These are phyloP conservation scores for Tragelaphus strepsiceros DNA, from an alignment of 2,113 vertebrate genomes.

Conservation along the genomic window DNA sequence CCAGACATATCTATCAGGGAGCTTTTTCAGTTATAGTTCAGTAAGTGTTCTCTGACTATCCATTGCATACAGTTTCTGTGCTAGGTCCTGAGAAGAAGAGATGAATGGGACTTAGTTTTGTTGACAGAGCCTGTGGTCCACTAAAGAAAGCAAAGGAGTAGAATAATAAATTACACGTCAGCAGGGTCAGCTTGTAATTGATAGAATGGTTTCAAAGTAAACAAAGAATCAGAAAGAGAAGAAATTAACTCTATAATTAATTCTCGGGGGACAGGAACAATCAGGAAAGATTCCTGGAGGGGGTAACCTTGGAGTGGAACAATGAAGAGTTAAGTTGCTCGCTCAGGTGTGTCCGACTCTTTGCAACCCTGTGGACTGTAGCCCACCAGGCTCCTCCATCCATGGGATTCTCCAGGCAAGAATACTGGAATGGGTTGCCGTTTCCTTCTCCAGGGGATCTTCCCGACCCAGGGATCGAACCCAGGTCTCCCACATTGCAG, in stretches of 20 bases:
- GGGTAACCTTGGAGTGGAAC: background rate
- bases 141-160: background rate
- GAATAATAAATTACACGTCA: background rate
- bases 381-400: no score
- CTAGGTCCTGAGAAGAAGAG: background rate
- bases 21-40: background rate
- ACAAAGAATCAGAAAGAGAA: background rate
- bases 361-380: no score
- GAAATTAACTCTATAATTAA: background rate
- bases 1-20: background rate
- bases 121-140: background rate
- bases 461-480: no score
- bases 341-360: no score
- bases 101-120: background rate
- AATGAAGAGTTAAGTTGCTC: background rate
- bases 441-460: no score
- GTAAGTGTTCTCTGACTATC: background rate
- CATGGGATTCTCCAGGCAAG: no score
- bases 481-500: no score
- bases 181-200: background rate
- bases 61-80: background rate
- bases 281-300: background rate
- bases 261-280: background rate
- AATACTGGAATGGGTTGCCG: no score
- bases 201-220: background rate